These are phyloP conservation scores for Percina caprodes DNA, from an alignment of 2,113 vertebrate species.

Conservation along the genomic window DNA sequence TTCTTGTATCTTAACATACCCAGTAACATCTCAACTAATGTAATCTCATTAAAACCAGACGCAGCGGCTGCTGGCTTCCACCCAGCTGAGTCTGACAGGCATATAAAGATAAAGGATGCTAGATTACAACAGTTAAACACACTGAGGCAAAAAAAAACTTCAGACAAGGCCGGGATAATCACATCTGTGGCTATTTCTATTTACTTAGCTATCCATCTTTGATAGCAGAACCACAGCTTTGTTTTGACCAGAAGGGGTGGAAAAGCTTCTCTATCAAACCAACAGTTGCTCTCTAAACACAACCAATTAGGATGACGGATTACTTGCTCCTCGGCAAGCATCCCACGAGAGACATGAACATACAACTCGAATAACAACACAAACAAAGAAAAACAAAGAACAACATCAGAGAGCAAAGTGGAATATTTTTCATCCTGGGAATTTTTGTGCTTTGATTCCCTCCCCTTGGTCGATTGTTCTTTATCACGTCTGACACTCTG, in stretches of 20 bases:
- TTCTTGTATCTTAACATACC: conserved; percentile 1
- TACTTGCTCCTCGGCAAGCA: conserved; percentile 57
- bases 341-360: conserved; percentile 76
- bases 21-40: conserved; percentile 28
- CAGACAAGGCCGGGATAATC: conserved; percentile 60
- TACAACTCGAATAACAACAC: conserved; percentile 74
- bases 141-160: conserved; percentile 37
- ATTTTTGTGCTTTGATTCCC: conserved; percentile 65
- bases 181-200: conserved; percentile 64
- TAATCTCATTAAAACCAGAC: conserved; percentile 48
- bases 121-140: conserved; percentile 51
- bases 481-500: conserved; percentile 79
- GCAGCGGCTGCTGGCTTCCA: conserved; percentile 23
- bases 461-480: conserved; percentile 72
- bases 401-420: conserved; percentile 65
- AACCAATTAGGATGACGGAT: conserved; percentile 84
- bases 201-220: conserved; percentile 64
- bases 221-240: conserved; percentile 56
- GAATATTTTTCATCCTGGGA: conserved; percentile 71
- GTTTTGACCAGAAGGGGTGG: conserved; percentile 75
- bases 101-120: conserved; percentile 44
- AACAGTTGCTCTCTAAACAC: conserved; percentile 78
- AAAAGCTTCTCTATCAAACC: conserved; percentile 72
- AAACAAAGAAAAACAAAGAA: conserved; percentile 78
- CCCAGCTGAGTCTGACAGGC: conserved; percentile 15